Base-by-base conservation (phyloP, 2,888 invertebrate genomes). In the Galerucella nymphaeae region DNA sequence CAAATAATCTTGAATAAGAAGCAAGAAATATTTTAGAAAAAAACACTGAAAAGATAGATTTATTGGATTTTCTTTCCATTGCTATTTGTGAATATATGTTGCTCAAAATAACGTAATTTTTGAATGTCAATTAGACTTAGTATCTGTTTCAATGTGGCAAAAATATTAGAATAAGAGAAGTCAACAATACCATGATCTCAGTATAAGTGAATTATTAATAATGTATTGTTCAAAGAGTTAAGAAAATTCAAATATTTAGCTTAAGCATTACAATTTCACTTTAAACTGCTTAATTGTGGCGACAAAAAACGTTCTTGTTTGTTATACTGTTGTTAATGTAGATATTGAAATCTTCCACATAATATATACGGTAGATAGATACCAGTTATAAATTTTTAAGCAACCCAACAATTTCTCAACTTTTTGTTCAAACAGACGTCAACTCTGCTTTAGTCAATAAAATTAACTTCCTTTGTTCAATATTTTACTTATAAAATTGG, bases 111-210 rank as follows among this genome's bases (percentile, higher is more conserved):
- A 13, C n/a, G 30, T 30, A 42, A 11, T 62, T 62, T 62, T n/a
- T 13, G 42, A 62, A 41, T 42, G 61, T 62, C 61, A 62, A 38
- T 42, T 62, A 62, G 61, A 42, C 16, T 42, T 62, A 41, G 41
- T 38, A 42, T 62, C 61, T 38, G 18, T 42, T 62, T 62, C 18
- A 18, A 42, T 42, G 8, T 42, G 42, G 16, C n/a, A 62, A 42
- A n/a, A 42, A 11, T 62, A 42, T 62, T 62, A 62, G 41, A 16
- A 42, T 62, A 38, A 41, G 61, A 13, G 42, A 48, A 16, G 42
- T 62, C 61, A 62, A 42, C 16, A 38, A 53, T 53, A 53, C 18
- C 16, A 53, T 10, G 53, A 30, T 58, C 58, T 30, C 58, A n/a
- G n/a, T 30, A 13, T 58, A 23, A 30, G 58, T 30, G n/a, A 58